A percentile compares a stretch with the other conserved stretches of the same genome.
Conservation (phyloP, 2,888 invertebrate species). For the Drosophila crucigera region DNA sequence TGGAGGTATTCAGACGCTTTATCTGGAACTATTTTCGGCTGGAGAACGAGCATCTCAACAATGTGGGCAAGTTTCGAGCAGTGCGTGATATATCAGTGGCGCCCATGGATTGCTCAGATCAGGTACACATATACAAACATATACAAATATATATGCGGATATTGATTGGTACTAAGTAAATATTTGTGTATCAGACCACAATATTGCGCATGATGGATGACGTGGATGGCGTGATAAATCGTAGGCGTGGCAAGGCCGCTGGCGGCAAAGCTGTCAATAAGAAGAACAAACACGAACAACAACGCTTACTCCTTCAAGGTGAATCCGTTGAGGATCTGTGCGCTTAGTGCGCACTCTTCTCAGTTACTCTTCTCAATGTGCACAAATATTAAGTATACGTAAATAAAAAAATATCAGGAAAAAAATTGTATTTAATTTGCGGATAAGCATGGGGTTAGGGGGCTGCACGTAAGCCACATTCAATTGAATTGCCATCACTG, state of each 20-base stretch:
- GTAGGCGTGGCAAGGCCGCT: slow-evolving; percentile 75
- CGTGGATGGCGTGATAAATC: slow-evolving; percentile 84
- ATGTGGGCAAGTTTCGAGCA: slow-evolving; percentile 95
- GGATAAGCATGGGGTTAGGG: neutral
- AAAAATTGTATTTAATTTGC: slow-evolving; percentile 1
- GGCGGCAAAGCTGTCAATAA: slow-evolving; percentile 74
- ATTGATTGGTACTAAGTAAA: neutral
- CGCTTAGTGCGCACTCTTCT: slow-evolving; percentile 53
- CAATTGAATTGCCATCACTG: slow-evolving; percentile 34
- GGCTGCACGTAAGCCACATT: slow-evolving; percentile 16
- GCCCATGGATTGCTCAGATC: slow-evolving; percentile 91
- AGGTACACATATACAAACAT: slow-evolving; percentile 82
- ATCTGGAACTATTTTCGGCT: slow-evolving; percentile 96
- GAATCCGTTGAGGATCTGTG: slow-evolving; percentile 85
- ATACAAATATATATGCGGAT: neutral
- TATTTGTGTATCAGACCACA: slow-evolving; percentile 83
- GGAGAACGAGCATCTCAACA: slow-evolving; percentile 95
- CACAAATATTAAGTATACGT: slow-evolving; percentile 69
- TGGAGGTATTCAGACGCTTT: slow-evolving; percentile 91
- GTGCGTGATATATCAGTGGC: slow-evolving; percentile 94
- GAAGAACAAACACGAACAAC: slow-evolving; percentile 79
- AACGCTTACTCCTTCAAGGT: slow-evolving; percentile 81
- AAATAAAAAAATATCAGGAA: slow-evolving; percentile 36
- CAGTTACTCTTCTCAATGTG: slow-evolving; percentile 51
- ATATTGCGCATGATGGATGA: slow-evolving; percentile 86